Evolutionary conservation across 2,888 invertebrate genomes (phyloP).

Genomic region (Netelia inedita): DNA sequence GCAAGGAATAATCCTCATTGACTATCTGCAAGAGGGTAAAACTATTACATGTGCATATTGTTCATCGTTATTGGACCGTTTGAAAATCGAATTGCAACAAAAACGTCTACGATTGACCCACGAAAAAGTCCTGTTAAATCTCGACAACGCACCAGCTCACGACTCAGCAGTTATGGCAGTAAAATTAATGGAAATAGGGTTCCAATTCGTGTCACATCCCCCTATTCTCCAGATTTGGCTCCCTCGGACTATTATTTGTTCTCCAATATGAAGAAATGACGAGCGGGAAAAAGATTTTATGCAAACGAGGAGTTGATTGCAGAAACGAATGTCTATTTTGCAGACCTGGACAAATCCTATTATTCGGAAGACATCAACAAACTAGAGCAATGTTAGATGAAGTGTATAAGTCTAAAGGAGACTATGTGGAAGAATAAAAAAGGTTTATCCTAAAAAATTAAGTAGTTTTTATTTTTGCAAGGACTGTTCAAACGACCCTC

Average conservation of each 20-base stretch:
- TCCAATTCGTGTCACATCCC: slow-evolving; percentile 59
- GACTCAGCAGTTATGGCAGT: slow-evolving; percentile 35
- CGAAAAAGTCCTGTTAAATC: slow-evolving; percentile 71
- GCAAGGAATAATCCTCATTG: slow-evolving; percentile 74
- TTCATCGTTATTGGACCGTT: slow-evolving; percentile 68
- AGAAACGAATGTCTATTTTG: slow-evolving; percentile 51
- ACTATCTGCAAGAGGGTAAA: slow-evolving; percentile 76
- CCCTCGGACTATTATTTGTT: slow-evolving; percentile 72
- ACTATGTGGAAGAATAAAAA: slow-evolving; percentile 16
- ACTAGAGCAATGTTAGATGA: slow-evolving; percentile 68
- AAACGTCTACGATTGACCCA: slow-evolving; percentile 63
- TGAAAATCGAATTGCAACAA: slow-evolving; percentile 70
- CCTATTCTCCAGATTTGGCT: slow-evolving; percentile 73
- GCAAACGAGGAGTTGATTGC: slow-evolving; percentile 61
- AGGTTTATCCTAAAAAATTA: too few relatives aligned
- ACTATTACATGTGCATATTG: slow-evolving; percentile 74
- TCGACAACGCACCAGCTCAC: slow-evolving; percentile 69
- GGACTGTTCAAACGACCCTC: too few relatives aligned
- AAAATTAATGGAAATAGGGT: slow-evolving; percentile 54
- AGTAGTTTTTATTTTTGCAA: too few relatives aligned
- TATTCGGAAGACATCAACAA: slow-evolving; percentile 67
- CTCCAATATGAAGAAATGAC: slow-evolving; percentile 62
- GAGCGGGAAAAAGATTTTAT: slow-evolving; percentile 63
- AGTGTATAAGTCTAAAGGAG: slow-evolving; percentile 58
- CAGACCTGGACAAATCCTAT: slow-evolving; percentile 64